phyloP scores from a whole-genome alignment of 2,797 vertebrate genomes.

The Allobates femoralis region DNA sequence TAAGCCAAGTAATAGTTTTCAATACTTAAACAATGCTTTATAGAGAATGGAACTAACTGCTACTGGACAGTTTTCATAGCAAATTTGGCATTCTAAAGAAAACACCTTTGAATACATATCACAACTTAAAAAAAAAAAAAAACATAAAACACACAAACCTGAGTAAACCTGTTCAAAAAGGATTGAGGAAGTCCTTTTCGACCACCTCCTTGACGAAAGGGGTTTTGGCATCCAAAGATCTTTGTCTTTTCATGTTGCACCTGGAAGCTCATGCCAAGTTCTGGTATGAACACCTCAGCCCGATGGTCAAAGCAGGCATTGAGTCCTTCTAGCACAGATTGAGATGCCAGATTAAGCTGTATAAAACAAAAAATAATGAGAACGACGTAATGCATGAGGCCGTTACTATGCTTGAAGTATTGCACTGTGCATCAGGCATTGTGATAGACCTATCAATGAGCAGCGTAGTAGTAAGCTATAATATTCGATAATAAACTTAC shows the following conservation, averaged over 20 bases:
- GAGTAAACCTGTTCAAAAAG: conserved; percentile 97
- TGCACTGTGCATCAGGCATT: neutral
- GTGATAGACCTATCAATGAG: neutral
- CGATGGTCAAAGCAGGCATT: conserved; percentile 98
- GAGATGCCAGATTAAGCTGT: conserved; percentile 95
- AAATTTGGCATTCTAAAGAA: neutral
- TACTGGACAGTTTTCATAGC: neutral
- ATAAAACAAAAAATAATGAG: neutral
- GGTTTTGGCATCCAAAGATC: conserved; percentile 98
- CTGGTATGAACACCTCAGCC: conserved; percentile 93
- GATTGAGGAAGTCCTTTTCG: conserved; percentile 95
- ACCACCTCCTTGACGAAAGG: conserved; percentile 94
- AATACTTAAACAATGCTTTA: neutral
- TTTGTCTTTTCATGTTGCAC: conserved; percentile 93
- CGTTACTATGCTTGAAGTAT: neutral
- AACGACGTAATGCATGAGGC: neutral
- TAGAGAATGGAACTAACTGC: neutral
- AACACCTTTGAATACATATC: neutral
- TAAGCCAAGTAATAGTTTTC: neutral
- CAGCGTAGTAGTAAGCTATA: neutral
- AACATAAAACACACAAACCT: conserved; percentile 75
- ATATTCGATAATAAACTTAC: conserved; percentile 68
- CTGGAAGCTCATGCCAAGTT: conserved; percentile 91
- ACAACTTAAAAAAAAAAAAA: neutral
- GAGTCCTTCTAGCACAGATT: conserved; percentile 94